Evolutionary conservation across 2,797 vertebrate species (phyloP), one percentile per base, ranked within the genome.

Genomic region (Mastacembelus armatus): DNA sequence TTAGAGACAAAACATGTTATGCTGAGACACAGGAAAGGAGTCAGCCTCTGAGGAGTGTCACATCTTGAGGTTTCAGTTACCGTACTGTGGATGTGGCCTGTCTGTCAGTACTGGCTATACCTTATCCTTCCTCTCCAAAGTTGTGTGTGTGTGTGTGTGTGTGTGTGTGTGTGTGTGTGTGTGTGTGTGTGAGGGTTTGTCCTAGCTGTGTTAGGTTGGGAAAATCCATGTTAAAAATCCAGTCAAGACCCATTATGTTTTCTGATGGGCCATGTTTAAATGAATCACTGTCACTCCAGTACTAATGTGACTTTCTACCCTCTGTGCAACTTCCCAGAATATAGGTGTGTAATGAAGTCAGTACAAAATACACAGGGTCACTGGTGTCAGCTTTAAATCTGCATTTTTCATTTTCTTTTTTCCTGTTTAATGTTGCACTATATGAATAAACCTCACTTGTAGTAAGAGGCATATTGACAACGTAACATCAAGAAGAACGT

Each of bases 1-100:
- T 48, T 61, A 68, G 65, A 36, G 68, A 73, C 58, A 81, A 87
- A 87, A 85, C 84, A 84, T 70, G 29, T 68, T 79, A 63, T 81
- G 64, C 74, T 76, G 78, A 74, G 78, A 77, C 45, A 56, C 45
- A 38, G 78, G 62, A 68, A 9, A 71, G 60, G 58, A 71, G 63
- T 36, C 38, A 65, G 65, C 45, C 61, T 26, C 12, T 32, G 57
- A 74, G 44, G 54, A 68, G 49, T 30, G 18, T 21, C 38, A 73
- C 14, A 7, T 48, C 44, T 54, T 59, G 32, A 66, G 51, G 58
- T 52, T 39, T 59, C 3, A 21, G 42, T 67, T 38, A 45, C 35
- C 51, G 58, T 24, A 58, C 27, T 40, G 39, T 2, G 18, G 57
- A 71, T 71, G 54, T n/a, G 29, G 27, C 30, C 52, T 62, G 30